These are phyloP conservation scores for Hemicordylus capensis DNA, from an alignment of 2,113 vertebrate species.

Conservation along the genomic window DNA sequence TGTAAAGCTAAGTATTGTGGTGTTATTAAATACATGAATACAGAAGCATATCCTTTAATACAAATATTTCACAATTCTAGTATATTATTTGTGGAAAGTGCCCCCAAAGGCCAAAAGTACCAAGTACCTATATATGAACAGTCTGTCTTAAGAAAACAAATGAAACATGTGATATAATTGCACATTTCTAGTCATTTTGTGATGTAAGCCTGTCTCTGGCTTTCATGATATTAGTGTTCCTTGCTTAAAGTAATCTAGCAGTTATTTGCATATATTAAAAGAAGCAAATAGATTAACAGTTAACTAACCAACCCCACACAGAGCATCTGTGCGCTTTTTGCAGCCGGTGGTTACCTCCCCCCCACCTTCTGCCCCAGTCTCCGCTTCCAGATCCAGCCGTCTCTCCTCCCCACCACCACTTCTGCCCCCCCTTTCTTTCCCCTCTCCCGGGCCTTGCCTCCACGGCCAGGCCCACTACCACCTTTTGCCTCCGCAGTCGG, in stretches of 20 bases:
- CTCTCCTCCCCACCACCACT: too few species aligned
- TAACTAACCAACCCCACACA: too few species aligned
- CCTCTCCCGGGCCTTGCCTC: too few species aligned
- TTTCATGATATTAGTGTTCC: neutral
- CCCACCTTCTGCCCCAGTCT: too few species aligned
- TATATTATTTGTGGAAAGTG: neutral
- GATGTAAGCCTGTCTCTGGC: neutral
- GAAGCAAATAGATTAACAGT: too few species aligned
- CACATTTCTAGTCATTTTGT: constrained; percentile 17
- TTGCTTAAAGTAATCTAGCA: constrained; percentile 7
- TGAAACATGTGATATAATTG: neutral
- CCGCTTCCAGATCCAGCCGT: too few species aligned
- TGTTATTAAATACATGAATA: constrained; percentile 8
- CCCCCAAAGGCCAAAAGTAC: too few species aligned
- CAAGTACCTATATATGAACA: neutral
- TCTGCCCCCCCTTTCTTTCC: too few species aligned
- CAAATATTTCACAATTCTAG: neutral
- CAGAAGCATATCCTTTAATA: neutral
- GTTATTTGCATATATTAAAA: neutral
- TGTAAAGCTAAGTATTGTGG: constrained; percentile 30
- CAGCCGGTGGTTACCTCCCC: too few species aligned
- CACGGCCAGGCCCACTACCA: too few species aligned
- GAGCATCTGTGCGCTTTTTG: too few species aligned
- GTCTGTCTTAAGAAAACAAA: constrained; percentile 27
- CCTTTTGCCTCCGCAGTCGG: too few species aligned